These are phyloP conservation scores for Pterocles orientalis DNA, from an alignment of 2,113 vertebrate genomes.

Conservation along the genomic window DNA sequence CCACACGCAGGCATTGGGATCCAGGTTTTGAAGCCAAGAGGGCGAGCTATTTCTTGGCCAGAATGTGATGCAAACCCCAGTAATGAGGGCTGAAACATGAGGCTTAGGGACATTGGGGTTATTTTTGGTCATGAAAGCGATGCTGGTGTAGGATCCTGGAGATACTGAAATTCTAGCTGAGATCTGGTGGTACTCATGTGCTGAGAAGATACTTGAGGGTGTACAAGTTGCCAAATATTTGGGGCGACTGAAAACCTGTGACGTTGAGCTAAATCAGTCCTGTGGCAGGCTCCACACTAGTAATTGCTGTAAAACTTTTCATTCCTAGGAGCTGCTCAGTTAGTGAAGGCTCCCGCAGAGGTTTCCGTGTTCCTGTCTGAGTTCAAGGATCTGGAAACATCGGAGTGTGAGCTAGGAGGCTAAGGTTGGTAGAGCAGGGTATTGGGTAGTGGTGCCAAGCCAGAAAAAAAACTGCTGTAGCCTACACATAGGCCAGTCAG, in stretches of 20 bases:
- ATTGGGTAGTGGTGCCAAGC: neutral
- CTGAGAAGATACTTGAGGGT: neutral
- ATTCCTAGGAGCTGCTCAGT: neutral
- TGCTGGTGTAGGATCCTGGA: neutral
- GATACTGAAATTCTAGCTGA: neutral
- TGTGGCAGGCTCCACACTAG: rapidly evolving
- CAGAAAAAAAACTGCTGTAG: neutral
- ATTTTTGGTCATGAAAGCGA: neutral
- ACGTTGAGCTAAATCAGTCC: neutral
- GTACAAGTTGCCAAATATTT: neutral
- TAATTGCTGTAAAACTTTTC: neutral
- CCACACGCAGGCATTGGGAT: neutral
- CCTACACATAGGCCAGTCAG: rapidly evolving
- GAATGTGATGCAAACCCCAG: neutral
- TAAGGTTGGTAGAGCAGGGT: too few species aligned
- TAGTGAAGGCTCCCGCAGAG: neutral
- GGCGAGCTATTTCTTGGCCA: neutral
- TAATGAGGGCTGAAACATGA: neutral
- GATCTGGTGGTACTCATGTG: rapidly evolving
- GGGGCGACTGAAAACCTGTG: neutral
- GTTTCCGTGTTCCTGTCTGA: neutral
- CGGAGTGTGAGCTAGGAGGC: neutral
- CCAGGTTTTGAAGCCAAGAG: neutral
- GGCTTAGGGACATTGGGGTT: neutral
- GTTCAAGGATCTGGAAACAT: neutral